These are phyloP conservation scores for Sciurus niger DNA, from an alignment of 2,113 vertebrate genomes.

Conservation along the genomic window DNA sequence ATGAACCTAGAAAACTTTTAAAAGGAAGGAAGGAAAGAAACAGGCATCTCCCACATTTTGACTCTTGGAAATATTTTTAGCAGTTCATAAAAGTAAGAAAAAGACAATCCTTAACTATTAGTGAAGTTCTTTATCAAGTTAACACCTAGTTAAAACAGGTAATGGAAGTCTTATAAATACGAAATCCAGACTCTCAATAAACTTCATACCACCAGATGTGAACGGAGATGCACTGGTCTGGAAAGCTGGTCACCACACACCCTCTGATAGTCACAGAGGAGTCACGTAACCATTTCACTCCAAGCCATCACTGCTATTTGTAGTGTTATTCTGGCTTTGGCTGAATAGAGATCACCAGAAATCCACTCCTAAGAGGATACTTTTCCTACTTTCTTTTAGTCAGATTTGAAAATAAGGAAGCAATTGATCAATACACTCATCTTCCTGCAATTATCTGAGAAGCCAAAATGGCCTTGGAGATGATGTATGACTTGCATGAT, in stretches of 20 bases:
- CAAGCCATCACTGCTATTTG: constrained; percentile 50
- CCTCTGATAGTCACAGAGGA: constrained; percentile 56
- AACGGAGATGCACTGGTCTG: constrained; percentile 69
- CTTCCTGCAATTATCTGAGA: constrained; percentile 52
- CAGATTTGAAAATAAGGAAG: constrained; percentile 57
- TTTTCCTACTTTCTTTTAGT: constrained; percentile 55
- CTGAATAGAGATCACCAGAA: constrained; percentile 41
- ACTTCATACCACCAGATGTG: constrained; percentile 82
- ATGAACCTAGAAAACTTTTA: constrained; percentile 59
- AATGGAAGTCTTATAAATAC: constrained; percentile 81
- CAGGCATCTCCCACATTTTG: constrained; percentile 50
- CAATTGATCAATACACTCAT: constrained; percentile 62
- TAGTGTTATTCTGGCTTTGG: constrained; percentile 1
- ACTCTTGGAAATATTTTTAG: constrained; percentile 82
- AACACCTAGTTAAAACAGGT: constrained; percentile 85
- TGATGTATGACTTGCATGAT: not conserved
- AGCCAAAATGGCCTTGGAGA: constrained; percentile 4
- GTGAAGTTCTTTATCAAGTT: constrained; percentile 85
- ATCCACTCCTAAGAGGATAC: constrained; percentile 38
- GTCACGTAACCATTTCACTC: constrained; percentile 49
- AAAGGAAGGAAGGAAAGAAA: constrained; percentile 38
- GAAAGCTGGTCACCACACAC: constrained; percentile 76
- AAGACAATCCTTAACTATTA: constrained; percentile 81
- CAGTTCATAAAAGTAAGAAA: constrained; percentile 85
- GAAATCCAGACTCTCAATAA: constrained; percentile 83